Base-by-base conservation (phyloP, 2,888 invertebrate genomes). In the Microchrysa polita region DNA sequence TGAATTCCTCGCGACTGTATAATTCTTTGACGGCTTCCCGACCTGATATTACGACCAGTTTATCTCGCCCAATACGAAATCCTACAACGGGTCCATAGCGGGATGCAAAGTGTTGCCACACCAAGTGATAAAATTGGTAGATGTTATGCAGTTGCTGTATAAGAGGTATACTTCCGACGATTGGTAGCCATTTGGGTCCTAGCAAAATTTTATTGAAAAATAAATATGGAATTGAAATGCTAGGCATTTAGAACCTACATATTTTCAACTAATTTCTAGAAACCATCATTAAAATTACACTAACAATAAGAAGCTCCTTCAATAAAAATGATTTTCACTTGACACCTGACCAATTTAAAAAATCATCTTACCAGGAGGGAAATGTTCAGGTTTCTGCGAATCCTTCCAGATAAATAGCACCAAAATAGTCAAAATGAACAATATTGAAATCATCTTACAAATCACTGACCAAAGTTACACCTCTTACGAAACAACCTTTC, bases 21-120 rank as follows among this genome's bases (percentile, higher is more conserved):
- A 89, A 88, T 80, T 90, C 88, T 57, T 87, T 87, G 2, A 91
- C 87, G 63, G 90, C 87, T 73, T 89, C 87, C 53, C 87, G 84
- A 0, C 91, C 89, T 23, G 88, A 89, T 1, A 91, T 88, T 0
- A 90, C 85, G 0, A 92, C 88, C 0, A 91, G 82, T 42, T 87
- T 82, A 77, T 90, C 89, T 20, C 85, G 83, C 1, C 92, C 92
- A 72, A 91, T 81, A 79, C 90, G 90, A 53, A 92, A 81, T 0
- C 92, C 92, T 4, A 91, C 83, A 0, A 92, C 83, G 9, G 90
- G 85, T 0, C 92, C 92, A 78, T 91, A 91, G 63, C 82, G 81
- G 76, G 87, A 81, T 0, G 88, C 84, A 74, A 92, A 80, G 77
- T 88, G 85, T 53, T 88, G 84, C 80, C 91, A 87, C 0, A 89